Conservation (phyloP, 2,797 vertebrate species). For the Alosa sapidissima region DNA sequence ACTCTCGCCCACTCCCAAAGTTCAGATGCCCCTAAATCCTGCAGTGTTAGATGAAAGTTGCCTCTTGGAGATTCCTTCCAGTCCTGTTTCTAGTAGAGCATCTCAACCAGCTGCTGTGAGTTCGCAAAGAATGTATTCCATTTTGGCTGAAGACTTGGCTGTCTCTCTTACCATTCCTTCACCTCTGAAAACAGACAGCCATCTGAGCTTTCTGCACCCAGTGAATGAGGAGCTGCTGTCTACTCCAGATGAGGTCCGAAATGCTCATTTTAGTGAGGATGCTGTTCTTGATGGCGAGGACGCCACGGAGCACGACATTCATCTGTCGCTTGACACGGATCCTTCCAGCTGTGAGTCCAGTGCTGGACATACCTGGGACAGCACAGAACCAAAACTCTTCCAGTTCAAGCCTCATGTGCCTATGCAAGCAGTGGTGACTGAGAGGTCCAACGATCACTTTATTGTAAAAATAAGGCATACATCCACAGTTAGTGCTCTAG, state of each 20-base stretch:
- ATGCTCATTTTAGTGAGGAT: conserved; percentile 89
- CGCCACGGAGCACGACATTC: conserved; percentile 91
- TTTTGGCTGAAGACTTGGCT: conserved; percentile 91
- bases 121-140: conserved; percentile 77
- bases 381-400: conserved; percentile 62
- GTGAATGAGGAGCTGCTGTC: conserved; percentile 65
- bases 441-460: conserved; percentile 95
- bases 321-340: conserved; percentile 91
- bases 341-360: conserved; percentile 87
- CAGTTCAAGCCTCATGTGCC: conserved; percentile 86
- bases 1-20: conserved; percentile 66
- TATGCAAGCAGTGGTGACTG: conserved; percentile 96
- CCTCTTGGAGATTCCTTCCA: conserved; percentile 86
- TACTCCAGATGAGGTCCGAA: conserved; percentile 85
- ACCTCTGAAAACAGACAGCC: conserved; percentile 93
- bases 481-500: neutral
- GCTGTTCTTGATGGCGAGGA: conserved; percentile 90
- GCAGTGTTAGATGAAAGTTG: conserved; percentile 92
- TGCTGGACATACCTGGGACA: conserved; percentile 70
- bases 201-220: conserved; percentile 92
- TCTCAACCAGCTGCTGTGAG: conserved; percentile 51
- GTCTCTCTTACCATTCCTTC: conserved; percentile 97
- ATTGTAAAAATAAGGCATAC: conserved; percentile 92
- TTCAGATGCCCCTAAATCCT: conserved; percentile 78
- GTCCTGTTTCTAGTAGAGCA: conserved; percentile 59